Percentiles rank a stretch among this genome's conserved stretches.
These are phyloP conservation scores for Spialia ferax DNA, from an alignment of 2,888 invertebrate species.

Conservation along the genomic window DNA sequence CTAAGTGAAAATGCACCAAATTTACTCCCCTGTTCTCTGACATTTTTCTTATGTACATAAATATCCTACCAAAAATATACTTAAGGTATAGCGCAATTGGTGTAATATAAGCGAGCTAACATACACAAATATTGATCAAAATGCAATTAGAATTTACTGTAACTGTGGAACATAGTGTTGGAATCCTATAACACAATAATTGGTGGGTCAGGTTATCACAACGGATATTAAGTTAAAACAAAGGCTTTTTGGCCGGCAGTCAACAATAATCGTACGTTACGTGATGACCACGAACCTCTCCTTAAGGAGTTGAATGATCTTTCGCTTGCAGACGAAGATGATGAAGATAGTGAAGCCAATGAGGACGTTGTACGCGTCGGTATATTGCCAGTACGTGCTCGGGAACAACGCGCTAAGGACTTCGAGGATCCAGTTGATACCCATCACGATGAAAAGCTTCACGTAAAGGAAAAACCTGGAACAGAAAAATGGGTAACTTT, in stretches of 20 bases:
- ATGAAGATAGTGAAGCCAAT: conserved; percentile 91
- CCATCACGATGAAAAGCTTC: conserved; percentile 91
- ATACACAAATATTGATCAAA: neutral
- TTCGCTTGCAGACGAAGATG: conserved; percentile 91
- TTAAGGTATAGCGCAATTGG: neutral
- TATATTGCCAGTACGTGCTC: conserved; percentile 84
- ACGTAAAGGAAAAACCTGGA: conserved; percentile 89
- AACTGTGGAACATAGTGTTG: neutral
- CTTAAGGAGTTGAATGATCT: conserved; percentile 87
- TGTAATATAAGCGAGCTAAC: neutral
- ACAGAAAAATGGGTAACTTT: conserved; percentile 35
- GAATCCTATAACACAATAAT: neutral
- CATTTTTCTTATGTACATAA: neutral
- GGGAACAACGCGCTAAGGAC: conserved; percentile 88
- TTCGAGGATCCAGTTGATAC: conserved; percentile 92
- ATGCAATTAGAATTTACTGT: conserved; percentile 2
- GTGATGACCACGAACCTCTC: conserved; percentile 78
- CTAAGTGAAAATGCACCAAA: conserved; percentile 44
- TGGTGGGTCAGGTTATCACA: conserved; percentile 1
- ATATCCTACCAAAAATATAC: neutral
- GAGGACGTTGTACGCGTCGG: conserved; percentile 89
- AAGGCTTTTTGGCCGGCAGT: neutral
- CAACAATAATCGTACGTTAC: conserved; percentile 22
- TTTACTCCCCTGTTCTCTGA: conserved; percentile 13
- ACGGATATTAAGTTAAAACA: conserved; percentile 7